A percentile compares a stretch with the other conserved stretches of the same genome.
Evolutionary conservation across 2,888 invertebrate genomes (phyloP).

Genomic region (Nomada ruficornis): DNA sequence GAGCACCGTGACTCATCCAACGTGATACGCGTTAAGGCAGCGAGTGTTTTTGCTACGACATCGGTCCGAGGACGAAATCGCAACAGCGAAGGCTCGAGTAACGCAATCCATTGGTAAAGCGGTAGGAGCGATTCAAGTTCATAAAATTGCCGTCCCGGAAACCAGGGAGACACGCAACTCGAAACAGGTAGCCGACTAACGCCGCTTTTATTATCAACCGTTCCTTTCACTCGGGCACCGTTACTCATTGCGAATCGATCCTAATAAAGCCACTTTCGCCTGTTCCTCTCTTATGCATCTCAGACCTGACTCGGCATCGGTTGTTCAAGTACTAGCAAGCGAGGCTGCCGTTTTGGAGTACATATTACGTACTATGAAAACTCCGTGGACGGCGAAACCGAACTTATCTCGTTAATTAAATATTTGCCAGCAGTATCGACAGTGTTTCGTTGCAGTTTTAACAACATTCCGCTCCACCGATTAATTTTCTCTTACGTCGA

Average conservation of each 20-base stretch:
- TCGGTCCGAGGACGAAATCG: conserved; percentile 17
- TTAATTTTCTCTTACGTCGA: conserved; percentile 8
- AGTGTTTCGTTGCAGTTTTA: conserved; percentile 10
- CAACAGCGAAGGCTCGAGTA: conserved; percentile 2
- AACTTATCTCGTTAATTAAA: too few species aligned
- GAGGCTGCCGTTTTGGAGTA: not conserved
- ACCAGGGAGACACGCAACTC: conserved; percentile 1
- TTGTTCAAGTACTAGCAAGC: not conserved
- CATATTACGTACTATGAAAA: too few species aligned
- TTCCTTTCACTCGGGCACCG: conserved; percentile 74
- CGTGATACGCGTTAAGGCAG: conserved; percentile 22
- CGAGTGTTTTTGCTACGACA: not conserved
- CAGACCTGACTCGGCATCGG: not conserved
- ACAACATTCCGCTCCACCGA: not conserved
- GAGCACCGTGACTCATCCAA: conserved; percentile 11
- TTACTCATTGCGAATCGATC: conserved; percentile 61
- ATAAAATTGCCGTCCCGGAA: conserved; percentile 44
- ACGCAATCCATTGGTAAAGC: conserved; percentile 1
- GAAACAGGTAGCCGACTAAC: conserved; percentile 56
- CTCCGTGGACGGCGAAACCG: too few species aligned
- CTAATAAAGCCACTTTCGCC: conserved; percentile 72
- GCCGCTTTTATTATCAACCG: conserved; percentile 61
- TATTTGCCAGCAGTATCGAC: not conserved
- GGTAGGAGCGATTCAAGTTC: conserved; percentile 41
- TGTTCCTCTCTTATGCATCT: conserved; percentile 16